phyloP scores from a whole-genome alignment of 2,113 vertebrate genomes.

The Peromyscus maniculatus region DNA sequence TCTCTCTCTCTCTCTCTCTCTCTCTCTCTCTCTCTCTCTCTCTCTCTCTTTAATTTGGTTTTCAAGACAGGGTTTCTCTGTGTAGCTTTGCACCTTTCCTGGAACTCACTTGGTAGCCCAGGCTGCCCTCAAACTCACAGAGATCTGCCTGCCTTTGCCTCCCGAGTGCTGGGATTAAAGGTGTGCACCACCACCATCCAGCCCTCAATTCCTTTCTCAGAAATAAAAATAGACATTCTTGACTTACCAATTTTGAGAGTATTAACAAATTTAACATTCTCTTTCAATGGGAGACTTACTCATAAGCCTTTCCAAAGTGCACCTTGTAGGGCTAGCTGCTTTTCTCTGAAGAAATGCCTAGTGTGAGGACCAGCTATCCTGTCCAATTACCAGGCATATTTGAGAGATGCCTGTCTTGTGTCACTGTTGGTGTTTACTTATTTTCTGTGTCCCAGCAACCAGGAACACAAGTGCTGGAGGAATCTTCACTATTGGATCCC shows the following conservation, averaged over 20 bases:
- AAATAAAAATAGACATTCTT: conserved; percentile 47
- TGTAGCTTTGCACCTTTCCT: no score
- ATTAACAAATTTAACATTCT: conserved; percentile 49
- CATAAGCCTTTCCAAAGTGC: conserved; percentile 1
- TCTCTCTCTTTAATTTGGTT: no score
- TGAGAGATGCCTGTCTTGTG: not conserved
- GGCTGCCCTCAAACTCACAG: no score
- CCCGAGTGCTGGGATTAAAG: no score
- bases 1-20: no score
- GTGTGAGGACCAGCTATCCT: not conserved
- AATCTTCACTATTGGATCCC: not conserved
- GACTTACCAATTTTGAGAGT: conserved; percentile 41
- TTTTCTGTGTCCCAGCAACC: not conserved
- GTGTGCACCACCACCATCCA: no score
- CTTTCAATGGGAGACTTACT: not conserved
- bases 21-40: no score
- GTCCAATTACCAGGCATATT: conserved; percentile 10
- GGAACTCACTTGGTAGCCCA: no score
- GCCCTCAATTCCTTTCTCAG: not conserved
- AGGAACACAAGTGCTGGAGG: not conserved
- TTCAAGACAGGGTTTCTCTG: no score
- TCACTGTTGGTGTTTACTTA: not conserved
- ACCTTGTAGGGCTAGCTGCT: not conserved
- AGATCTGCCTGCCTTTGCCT: no score
- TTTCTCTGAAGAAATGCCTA: conserved; percentile 4